These are phyloP conservation scores for Catharus fuscescens DNA, from an alignment of 2,113 vertebrate species.

Conservation along the genomic window DNA sequence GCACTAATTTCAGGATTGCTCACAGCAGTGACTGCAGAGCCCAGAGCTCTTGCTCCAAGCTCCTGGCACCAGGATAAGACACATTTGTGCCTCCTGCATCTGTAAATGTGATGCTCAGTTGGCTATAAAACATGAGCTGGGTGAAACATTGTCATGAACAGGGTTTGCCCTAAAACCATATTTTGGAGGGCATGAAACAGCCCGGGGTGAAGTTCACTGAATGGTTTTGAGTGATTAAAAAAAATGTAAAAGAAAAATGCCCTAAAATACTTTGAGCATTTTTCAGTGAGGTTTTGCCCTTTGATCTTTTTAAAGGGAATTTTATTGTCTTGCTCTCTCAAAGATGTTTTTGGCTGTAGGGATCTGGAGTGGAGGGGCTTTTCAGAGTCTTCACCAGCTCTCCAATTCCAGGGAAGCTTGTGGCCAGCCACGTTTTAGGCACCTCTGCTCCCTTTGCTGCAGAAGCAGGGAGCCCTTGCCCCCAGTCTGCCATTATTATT, in stretches of 20 bases:
- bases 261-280: not conserved
- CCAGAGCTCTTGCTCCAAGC: not conserved
- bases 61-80: fast-evolving
- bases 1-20: not conserved
- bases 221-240: not conserved
- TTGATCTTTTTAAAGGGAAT: not conserved
- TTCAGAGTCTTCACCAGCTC: not conserved
- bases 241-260: not conserved
- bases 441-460: not conserved
- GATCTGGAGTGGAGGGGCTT: not conserved
- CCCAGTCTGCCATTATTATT: not conserved
- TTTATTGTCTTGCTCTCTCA: not conserved
- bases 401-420: not conserved
- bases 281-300: not conserved
- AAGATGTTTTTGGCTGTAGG: not conserved
- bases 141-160: not conserved
- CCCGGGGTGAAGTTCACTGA: not conserved
- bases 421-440: not conserved
- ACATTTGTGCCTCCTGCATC: not conserved
- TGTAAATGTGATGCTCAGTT: not conserved
- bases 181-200: not conserved
- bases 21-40: not conserved
- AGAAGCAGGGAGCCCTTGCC: not conserved
- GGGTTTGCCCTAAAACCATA: not conserved
- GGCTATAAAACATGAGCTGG: not conserved